Conservation (phyloP, 2,888 invertebrate species). For the Calliopum simillimum region DNA sequence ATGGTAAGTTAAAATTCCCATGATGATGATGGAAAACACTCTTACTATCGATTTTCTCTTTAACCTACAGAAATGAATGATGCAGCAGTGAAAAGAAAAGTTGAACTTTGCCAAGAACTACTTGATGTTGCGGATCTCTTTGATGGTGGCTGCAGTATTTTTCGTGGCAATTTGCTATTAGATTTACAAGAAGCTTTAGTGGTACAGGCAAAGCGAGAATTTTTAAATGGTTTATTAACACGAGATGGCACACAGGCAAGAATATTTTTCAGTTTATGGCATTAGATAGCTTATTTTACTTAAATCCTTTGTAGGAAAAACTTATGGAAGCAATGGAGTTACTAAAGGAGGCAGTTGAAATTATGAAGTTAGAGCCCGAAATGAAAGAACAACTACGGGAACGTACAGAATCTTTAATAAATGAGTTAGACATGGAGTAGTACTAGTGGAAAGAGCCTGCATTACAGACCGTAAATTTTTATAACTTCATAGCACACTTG, state of each 20-base stretch:
- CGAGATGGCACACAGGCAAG: slow-evolving; percentile 71
- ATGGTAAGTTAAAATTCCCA: slow-evolving; percentile 65
- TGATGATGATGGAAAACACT: neutral
- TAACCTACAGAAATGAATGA: slow-evolving; percentile 70
- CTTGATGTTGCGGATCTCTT: slow-evolving; percentile 74
- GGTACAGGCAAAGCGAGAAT: slow-evolving; percentile 71
- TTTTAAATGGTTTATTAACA: slow-evolving; percentile 69
- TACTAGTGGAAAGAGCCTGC: neutral
- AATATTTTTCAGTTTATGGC: slow-evolving; percentile 3
- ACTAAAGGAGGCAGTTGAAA: slow-evolving; percentile 73
- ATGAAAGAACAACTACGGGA: slow-evolving; percentile 70
- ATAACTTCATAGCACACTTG: neutral
- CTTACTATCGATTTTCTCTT: slow-evolving; percentile 5
- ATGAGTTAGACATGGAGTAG: slow-evolving; percentile 57
- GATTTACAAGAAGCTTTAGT: slow-evolving; percentile 76
- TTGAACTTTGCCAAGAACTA: slow-evolving; percentile 75
- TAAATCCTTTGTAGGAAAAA: slow-evolving; percentile 67
- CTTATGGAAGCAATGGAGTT: slow-evolving; percentile 71
- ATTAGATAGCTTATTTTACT: neutral
- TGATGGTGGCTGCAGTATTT: slow-evolving; percentile 75
- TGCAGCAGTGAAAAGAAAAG: slow-evolving; percentile 71
- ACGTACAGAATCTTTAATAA: slow-evolving; percentile 68
- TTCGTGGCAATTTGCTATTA: slow-evolving; percentile 74
- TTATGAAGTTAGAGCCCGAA: slow-evolving; percentile 72
- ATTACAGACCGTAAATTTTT: too few species aligned